Evolutionary conservation across 2,888 invertebrate genomes (phyloP), one percentile per base, ranked within the genome.

Genomic region (Acronicta leporina): DNA sequence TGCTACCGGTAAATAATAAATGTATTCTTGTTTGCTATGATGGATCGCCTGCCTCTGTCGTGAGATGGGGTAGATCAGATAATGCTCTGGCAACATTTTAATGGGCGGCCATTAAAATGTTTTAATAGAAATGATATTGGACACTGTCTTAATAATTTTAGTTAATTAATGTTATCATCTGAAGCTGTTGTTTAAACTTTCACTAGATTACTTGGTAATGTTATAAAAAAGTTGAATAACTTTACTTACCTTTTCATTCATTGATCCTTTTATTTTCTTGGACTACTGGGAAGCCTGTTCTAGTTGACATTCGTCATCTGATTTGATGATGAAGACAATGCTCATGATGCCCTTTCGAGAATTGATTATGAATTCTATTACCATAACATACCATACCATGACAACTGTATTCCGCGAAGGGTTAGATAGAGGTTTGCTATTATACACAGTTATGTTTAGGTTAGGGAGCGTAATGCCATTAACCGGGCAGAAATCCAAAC

Each of bases 111-210:
- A 57, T 40, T 57, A 43, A 69, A 33, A 33, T 33, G 33, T 33
- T 11, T 11, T 33, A 74, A 70, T 74, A 46, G 64, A 63, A 69
- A 56, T 66, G 75, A 73, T 73, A 73, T 65, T 70, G 51, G 58
- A 48, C 72, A 66, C 67, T 71, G 59, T 75, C 75, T 60, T 59
- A 56, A 58, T 57, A 66, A 71, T 73, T 75, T 57, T 54, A 58
- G 52, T 62, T 72, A 71, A 73, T 73, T 72, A 75, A 53, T 70
- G 46, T 57, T 70, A 64, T 62, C 74, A 49, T 15, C 7, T n/a
- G 27, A 55, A 69, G 56, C 54, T 61, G 45, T 55, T 60, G 15
- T 58, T 51, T 33, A 4, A 30, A 68, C 69, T 73, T 69, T 69
- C 68, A 41, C 69, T 62, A 41, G 46, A 69, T n/a, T 1, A n/a